A percentile compares a stretch with the other conserved stretches of the same genome.
Evolutionary conservation across 2,113 vertebrate species (phyloP).

Genomic region (Oryctolagus cuniculus): DNA sequence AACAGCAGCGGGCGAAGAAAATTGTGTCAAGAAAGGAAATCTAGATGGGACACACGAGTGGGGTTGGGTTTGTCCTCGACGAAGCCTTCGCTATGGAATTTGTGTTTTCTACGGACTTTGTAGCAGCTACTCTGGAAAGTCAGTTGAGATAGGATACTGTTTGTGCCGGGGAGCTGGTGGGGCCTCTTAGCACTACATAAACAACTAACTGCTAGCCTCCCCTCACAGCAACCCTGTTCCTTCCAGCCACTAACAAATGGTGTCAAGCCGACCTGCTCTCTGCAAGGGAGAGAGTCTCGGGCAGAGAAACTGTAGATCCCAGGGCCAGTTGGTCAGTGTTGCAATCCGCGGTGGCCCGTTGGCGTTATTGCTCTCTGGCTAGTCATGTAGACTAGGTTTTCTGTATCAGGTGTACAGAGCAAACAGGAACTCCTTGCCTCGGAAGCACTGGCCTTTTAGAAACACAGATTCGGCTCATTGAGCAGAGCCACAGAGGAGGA

Average conservation of each 20-base stretch:
- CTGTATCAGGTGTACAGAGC: constrained; percentile 24
- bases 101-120: neutral
- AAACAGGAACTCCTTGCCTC: constrained; percentile 45
- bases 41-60: neutral
- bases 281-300: neutral
- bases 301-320: neutral
- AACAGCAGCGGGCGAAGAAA: constrained; percentile 60
- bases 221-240: neutral
- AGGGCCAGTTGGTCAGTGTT: neutral
- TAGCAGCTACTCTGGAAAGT: constrained; percentile 16
- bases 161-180: neutral
- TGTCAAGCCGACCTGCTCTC: neutral
- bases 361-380: neutral
- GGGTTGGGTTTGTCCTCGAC: constrained; percentile 14
- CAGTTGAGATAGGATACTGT: neutral
- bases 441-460: neutral
- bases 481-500: neutral
- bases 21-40: constrained; percentile 62
- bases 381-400: neutral
- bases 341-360: neutral
- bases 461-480: constrained; percentile 43
- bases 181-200: neutral
- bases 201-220: neutral
- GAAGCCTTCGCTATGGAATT: constrained; percentile 57
- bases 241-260: neutral